Evolutionary conservation across 2,113 vertebrate genomes (phyloP).

Genomic region (Microtus montanus): DNA sequence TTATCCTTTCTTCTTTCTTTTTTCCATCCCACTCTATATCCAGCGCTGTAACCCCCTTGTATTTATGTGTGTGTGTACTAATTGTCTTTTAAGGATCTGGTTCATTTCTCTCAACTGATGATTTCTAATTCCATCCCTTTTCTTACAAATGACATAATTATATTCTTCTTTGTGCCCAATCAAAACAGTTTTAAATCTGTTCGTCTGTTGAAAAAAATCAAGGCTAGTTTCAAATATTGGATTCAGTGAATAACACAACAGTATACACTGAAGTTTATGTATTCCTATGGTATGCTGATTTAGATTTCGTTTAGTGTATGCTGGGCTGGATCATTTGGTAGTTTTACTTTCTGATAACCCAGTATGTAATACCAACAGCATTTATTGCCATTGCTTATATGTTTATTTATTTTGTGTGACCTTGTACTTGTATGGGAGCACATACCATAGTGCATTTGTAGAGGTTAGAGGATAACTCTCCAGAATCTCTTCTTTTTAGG

Average conservation of each 20-base stretch:
- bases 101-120: background rate
- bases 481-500: background rate
- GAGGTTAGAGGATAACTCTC: background rate
- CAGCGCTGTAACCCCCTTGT: background rate
- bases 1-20: background rate
- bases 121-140: background rate
- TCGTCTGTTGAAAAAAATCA: background rate
- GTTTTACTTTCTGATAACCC: background rate
- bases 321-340: background rate
- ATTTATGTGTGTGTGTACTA: background rate
- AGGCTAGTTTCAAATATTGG: background rate
- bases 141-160: background rate
- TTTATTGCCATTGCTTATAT: background rate
- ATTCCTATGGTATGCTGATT: background rate
- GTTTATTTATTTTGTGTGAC: background rate
- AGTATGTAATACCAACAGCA: background rate
- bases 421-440: background rate
- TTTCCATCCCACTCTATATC: fast-evolving
- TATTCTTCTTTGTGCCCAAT: background rate
- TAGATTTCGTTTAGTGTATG: background rate
- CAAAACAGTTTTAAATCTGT: background rate
- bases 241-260: background rate
- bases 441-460: background rate
- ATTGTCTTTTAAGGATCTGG: background rate
- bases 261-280: background rate